These are phyloP conservation scores for Siniperca scherzeri DNA, from an alignment of 2,797 vertebrate genomes.

Conservation along the genomic window DNA sequence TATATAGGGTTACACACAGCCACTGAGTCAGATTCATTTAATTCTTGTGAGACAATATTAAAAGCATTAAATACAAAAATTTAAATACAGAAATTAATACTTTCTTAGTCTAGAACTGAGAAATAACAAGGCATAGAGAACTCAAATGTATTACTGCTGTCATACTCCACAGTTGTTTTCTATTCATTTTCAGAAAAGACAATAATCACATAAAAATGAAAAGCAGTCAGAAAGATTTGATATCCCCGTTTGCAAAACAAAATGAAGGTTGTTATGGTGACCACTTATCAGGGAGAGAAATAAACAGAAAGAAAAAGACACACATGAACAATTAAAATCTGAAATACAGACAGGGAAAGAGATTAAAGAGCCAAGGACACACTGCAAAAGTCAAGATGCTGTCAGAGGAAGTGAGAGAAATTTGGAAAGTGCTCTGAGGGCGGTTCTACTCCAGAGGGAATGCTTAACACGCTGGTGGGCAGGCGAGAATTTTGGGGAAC, in stretches of 20 bases:
- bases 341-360: no score
- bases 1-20: no score
- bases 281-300: no score
- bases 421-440: not conserved
- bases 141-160: not conserved
- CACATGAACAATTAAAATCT: no score
- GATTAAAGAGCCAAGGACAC: not conserved
- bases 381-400: not conserved
- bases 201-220: no score
- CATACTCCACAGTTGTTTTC: not conserved
- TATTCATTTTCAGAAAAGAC: not conserved
- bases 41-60: not conserved
- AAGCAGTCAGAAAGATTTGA: no score
- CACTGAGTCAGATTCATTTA: no score
- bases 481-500: not conserved
- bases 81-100: not conserved
- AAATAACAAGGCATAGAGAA: not conserved
- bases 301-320: no score
- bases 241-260: no score
- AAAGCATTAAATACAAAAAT: not conserved
- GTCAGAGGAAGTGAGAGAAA: not conserved
- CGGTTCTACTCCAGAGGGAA: not conserved
- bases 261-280: no score
- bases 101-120: not conserved
- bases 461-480: not conserved